phyloP scores from a whole-genome alignment of 2,113 vertebrate genomes.

The Dendrocopos noguchii region DNA sequence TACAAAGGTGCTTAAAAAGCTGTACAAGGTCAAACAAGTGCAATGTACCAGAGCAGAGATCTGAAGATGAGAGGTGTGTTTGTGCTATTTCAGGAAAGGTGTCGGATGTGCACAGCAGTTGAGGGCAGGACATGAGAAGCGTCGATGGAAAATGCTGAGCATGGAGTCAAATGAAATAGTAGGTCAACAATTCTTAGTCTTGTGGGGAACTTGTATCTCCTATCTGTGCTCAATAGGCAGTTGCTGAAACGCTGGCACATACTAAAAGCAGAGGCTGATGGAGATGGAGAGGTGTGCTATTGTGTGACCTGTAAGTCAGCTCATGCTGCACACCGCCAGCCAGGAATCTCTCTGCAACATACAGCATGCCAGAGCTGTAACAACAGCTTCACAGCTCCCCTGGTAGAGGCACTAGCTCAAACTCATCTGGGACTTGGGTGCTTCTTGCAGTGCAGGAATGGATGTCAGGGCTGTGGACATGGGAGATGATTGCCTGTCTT shows the following conservation, averaged over 20 bases:
- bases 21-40: conserved; percentile 13
- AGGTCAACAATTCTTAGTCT: background rate
- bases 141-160: background rate
- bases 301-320: background rate
- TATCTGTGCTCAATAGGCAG: background rate
- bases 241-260: background rate
- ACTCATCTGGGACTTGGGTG: background rate
- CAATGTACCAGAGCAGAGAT: background rate
- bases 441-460: background rate
- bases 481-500: background rate
- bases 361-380: background rate
- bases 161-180: background rate
- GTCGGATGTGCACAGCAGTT: background rate
- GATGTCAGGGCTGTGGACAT: background rate
- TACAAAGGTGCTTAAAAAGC: conserved; percentile 37
- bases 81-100: background rate
- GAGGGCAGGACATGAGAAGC: background rate
- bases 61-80: background rate
- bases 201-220: fast-evolving
- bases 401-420: background rate
- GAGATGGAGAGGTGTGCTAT: background rate
- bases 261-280: background rate
- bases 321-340: background rate
- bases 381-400: background rate
- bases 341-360: background rate